These are phyloP conservation scores for Halocaridina rubra DNA, from an alignment of 2,888 invertebrate species.

Conservation along the genomic window DNA sequence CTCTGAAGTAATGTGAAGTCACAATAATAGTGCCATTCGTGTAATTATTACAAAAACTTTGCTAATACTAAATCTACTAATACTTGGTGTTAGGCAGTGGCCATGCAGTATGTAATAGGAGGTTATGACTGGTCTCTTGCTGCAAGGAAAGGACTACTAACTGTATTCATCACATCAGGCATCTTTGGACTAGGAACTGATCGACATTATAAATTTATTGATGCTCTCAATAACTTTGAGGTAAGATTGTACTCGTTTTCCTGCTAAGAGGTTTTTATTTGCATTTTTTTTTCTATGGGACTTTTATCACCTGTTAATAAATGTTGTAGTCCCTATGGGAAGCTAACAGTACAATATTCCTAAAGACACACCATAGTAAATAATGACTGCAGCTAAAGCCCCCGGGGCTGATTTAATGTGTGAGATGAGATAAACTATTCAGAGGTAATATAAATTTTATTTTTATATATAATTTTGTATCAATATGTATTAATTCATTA, in stretches of 20 bases:
- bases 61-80: neutral
- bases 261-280: neutral
- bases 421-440: no score
- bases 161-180: constrained; percentile 31
- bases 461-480: no score
- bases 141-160: constrained; percentile 46
- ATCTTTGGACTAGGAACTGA: constrained; percentile 57
- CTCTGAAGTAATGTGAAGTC: no score
- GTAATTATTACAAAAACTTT: neutral
- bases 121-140: constrained; percentile 54
- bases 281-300: neutral
- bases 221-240: constrained; percentile 43
- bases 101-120: constrained; percentile 21
- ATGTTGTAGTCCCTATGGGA: no score
- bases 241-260: neutral
- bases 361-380: no score
- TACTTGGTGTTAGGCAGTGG: constrained; percentile 33
- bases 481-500: no score
- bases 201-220: constrained; percentile 44
- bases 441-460: no score
- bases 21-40: no score
- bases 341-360: no score
- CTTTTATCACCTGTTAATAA: neutral
- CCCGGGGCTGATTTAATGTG: no score
- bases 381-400: no score